phyloP scores from a whole-genome alignment of 2,888 invertebrate species.

The Diaprepes abbreviatus region DNA sequence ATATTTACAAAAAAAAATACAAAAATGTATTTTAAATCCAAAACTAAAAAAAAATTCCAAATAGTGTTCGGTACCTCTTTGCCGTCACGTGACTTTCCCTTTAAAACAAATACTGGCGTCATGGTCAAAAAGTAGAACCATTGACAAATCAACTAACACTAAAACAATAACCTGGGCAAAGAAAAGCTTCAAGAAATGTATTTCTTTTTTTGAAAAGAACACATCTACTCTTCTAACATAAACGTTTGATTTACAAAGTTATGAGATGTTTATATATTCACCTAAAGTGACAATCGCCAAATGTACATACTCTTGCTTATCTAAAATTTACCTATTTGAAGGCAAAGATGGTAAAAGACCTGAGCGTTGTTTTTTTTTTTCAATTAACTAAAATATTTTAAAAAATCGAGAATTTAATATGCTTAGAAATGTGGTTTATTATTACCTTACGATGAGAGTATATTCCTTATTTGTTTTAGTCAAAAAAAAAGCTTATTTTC shows the following conservation, averaged over 20 bases:
- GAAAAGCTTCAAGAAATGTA: background rate
- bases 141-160: too few relatives aligned
- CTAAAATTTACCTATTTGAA: slow-evolving; percentile 53
- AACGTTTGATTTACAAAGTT: slow-evolving; percentile 2
- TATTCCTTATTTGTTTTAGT: too few relatives aligned
- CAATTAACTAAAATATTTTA: slow-evolving; percentile 3
- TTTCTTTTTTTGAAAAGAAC: background rate
- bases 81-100: too few relatives aligned
- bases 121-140: too few relatives aligned
- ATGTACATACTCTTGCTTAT: slow-evolving; percentile 21
- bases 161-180: background rate
- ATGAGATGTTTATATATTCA: slow-evolving; percentile 6
- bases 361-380: slow-evolving; percentile 63
- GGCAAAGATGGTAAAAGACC: slow-evolving; percentile 67
- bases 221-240: background rate
- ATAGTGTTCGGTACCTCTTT: too few relatives aligned
- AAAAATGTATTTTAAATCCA: too few relatives aligned
- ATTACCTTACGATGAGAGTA: too few relatives aligned
- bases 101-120: too few relatives aligned
- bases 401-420: background rate
- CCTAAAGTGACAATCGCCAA: slow-evolving; percentile 1
- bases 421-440: too few relatives aligned
- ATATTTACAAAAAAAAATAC: too few relatives aligned
- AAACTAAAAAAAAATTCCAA: too few relatives aligned
- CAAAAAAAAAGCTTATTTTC: too few relatives aligned